Evolutionary conservation across 2,113 vertebrate genomes (phyloP), one percentile per base, ranked within the genome.

Genomic region (Vimba vimba): DNA sequence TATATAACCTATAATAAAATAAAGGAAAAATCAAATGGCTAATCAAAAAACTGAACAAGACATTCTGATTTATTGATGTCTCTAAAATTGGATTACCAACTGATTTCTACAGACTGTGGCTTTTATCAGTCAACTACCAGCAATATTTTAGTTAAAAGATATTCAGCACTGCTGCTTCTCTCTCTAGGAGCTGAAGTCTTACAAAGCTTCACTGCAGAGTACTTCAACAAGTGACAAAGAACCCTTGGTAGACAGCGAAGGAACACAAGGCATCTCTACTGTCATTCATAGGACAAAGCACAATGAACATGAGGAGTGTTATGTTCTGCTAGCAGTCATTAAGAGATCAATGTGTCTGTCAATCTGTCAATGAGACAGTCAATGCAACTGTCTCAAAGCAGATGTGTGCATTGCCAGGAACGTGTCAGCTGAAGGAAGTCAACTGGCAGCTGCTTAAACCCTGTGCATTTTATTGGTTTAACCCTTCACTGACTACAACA

Each of bases 291-390:
- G 5, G 39, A 74, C 39, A 74, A 4, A 60, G 19, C 52, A 59
- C 30, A 60, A 36, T 39, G 6, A 59, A 21, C 19, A 39, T 15
- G 21, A 78, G 5, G 17, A 10, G 10, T 55, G 25, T 30, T 33
- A 17, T 33, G 33, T 33, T 33, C 33, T 33, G 23, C 33, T 79
- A 43, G 30, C 57, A 13, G 55, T n/a, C 33, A 43, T 43, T 79
- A 39, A 79, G 77, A 62, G 13, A 79, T 43, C 33, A 43, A 9
- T 59, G 76, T 79, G 76, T 62, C 12, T 43, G n/a, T 75, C 43
- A 75, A 75, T 75, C 71, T 47, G 71, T 74, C 73, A 75, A 17
- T 27, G 43, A 50, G 12, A 50, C 4, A 73, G 52, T 79, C 76
- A 79, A 79, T 79, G 10, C 12, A n/a, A n/a, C 12, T 25, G 36